Conservation (phyloP, 2,113 vertebrate species). For the Noctilio leporinus region DNA sequence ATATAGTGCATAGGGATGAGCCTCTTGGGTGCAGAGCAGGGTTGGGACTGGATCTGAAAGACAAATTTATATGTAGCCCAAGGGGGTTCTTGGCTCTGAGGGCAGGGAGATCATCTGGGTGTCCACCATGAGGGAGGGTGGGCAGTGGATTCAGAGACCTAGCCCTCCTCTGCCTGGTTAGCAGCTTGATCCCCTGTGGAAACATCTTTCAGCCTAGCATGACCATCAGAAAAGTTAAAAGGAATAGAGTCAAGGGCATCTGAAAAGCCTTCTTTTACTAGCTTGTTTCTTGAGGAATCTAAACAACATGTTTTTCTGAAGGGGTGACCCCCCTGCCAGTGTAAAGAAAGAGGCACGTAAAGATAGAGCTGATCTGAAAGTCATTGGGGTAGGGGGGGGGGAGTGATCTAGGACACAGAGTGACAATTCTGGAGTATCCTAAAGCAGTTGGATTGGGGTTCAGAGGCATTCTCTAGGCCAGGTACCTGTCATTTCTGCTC, state of each 20-base stretch:
- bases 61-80: background rate
- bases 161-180: background rate
- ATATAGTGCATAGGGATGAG: background rate
- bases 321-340: background rate
- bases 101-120: background rate
- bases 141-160: background rate
- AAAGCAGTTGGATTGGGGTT: background rate
- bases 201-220: background rate
- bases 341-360: background rate
- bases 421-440: rapidly evolving
- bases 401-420: background rate
- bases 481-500: background rate
- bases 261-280: background rate
- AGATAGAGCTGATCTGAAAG: background rate
- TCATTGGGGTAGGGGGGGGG: background rate
- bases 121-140: background rate
- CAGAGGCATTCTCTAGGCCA: background rate
- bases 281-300: background rate
- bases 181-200: background rate
- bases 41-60: background rate
- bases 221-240: background rate
- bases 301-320: background rate
- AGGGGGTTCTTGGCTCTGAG: background rate
- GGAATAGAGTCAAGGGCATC: background rate
- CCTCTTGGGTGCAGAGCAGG: background rate